Base-by-base conservation (phyloP, 1,140 invertebrate genomes). In the Bombus confusus region DNA sequence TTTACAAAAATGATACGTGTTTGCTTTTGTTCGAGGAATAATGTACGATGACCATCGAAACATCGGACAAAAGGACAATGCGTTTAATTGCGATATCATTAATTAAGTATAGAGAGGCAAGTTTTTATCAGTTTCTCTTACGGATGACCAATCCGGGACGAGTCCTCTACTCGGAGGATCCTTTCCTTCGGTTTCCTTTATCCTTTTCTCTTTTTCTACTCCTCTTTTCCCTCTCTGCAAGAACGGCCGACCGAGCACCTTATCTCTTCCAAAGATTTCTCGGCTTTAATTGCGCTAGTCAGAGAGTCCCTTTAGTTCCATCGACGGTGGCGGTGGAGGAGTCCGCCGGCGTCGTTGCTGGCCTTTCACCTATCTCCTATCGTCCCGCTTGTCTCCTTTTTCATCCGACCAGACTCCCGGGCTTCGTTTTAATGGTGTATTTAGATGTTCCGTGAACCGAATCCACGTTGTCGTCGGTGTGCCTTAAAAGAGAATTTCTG, bases 221-320 rank as follows among this genome's bases (percentile, higher is more conserved):
- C 9, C 1, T 28, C 68, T 43, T 34, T 57, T 68, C 43, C 37
- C 62, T 34, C 66, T 73, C 57, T 57, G 8, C 25, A 39, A 47
- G 47, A 43, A 12, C 68, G 57, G 28, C n/a, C 52, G 69, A n/a
- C 41, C 57, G 66, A 72, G 43, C 82, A 37, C 22, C 88, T 91
- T 89, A 86, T 86, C 90, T 93, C 90, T 85, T 80, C 76, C 78
- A 69, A 87, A 91, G 89, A 90, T 89, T 89, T 90, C 86, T 88
- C 85, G 76, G 85, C 88, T 91, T 93, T 93, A 93, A 93, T 93
- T 93, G 92, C 92, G 86, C 85, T 91, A 90, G 89, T 90, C 88
- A 88, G 80, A 86, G 80, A 80, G 62, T 52, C 88, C 68, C 80
- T 73, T 75, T 75, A 57, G 88, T 64, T 79, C 62, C 87, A 66